Evolutionary conservation across 2,888 invertebrate genomes (phyloP).

Genomic region (Brassicogethes aeneus): DNA sequence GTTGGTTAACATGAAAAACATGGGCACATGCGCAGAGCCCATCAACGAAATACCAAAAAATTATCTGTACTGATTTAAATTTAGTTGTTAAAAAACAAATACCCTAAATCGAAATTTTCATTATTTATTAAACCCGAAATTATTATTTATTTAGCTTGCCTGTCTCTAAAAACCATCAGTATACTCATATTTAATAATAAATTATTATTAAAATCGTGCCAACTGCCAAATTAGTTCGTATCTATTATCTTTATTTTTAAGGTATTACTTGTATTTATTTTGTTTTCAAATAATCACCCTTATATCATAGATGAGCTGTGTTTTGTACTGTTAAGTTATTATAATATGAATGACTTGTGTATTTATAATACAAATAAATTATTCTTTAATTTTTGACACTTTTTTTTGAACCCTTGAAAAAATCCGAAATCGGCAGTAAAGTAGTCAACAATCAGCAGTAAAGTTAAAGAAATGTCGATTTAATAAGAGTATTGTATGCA

Average conservation of each 20-base stretch:
- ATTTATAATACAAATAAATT: slow-evolving; percentile 9
- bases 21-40: slow-evolving; percentile 80
- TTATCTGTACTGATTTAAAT: slow-evolving; percentile 59
- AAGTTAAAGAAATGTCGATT: too few species aligned
- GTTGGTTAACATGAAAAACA: slow-evolving; percentile 65
- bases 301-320: slow-evolving; percentile 16
- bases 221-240: slow-evolving; percentile 15
- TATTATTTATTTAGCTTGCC: too few species aligned
- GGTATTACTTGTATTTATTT: slow-evolving; percentile 7
- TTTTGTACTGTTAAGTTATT: slow-evolving; percentile 12
- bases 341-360: slow-evolving; percentile 2
- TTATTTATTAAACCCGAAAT: slow-evolving; percentile 6
- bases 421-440: too few species aligned
- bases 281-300: slow-evolving; percentile 7
- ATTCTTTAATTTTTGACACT: slow-evolving; percentile 4
- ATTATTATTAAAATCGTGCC: slow-evolving; percentile 19
- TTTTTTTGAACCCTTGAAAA: too few species aligned
- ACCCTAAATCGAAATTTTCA: slow-evolving; percentile 2
- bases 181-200: too few species aligned
- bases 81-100: too few species aligned
- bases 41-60: slow-evolving; percentile 78
- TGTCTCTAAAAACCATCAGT: too few species aligned
- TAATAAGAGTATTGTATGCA: too few species aligned
- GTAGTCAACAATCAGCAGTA: too few species aligned
- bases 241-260: slow-evolving; percentile 6